Evolutionary conservation across 2,888 invertebrate genomes (phyloP), one percentile per base, ranked within the genome.

Genomic region (Leucophora obtusa): DNA sequence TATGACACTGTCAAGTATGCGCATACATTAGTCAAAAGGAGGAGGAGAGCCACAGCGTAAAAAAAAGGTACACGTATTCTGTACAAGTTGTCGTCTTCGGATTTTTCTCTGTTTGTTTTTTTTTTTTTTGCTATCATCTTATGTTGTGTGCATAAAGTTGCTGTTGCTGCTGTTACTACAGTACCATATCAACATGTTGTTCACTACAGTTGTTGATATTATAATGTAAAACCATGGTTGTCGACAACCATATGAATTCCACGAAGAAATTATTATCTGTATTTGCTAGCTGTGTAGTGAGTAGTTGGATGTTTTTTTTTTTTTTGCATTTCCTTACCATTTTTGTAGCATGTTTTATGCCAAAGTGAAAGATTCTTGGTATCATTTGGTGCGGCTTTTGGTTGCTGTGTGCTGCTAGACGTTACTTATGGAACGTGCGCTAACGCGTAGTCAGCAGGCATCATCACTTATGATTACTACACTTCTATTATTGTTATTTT

Each of bases 1-100:
- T 76, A 76, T 78, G 81, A 81, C 82, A 73, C 71, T 81, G 78
- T 80, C 78, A 80, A 77, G 81, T 79, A 78, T 83, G 82, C 81
- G 81, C 81, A 70, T 71, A 76, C 76, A 83, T 79, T 79, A 79
- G 79, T 75, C 77, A 82, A 71, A 77, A 59, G 71, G 63, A 74
- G 69, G 69, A 74, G 63, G 62, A 75, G 66, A 71, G 63, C 43
- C 69, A 53, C 60, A 56, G 62, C 69, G 14, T 9, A 76, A 28
- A 17, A 72, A 74, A 79, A 73, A 70, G 60, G 28, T 72, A 65
- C 65, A 77, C 65, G 66, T 80, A 59, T 80, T 76, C 72, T 59
- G 53, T 60, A 73, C 69, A 80, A 80, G 76, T 76, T 80, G 72
- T 80, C 72, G 69, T 77, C 77, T 15, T 47, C 71, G 11, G 54